phyloP scores from a whole-genome alignment of 1,140 invertebrate species.

The Drosophila dunni region DNA sequence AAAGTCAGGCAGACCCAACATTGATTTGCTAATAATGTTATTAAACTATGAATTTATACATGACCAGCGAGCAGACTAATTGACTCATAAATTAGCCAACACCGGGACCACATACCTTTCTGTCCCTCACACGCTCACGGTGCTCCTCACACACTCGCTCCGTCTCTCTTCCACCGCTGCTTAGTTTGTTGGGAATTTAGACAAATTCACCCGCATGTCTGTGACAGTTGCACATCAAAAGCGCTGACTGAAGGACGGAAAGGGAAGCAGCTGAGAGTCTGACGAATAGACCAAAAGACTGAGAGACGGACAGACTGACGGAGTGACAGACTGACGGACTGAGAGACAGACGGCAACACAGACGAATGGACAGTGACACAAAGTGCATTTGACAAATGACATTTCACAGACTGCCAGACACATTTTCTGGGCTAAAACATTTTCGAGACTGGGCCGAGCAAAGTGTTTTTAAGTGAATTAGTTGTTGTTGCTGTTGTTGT shows the following conservation, averaged over 20 bases:
- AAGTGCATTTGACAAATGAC: constrained; percentile 83
- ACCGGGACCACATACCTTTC: background rate
- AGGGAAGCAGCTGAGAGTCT: constrained; percentile 35
- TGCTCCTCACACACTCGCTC: constrained; percentile 4
- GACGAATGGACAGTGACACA: constrained; percentile 65
- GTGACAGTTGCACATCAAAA: constrained; percentile 74
- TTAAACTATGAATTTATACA: constrained; percentile 55
- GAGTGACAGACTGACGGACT: constrained; percentile 48
- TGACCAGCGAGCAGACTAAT: constrained; percentile 68
- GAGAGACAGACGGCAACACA: constrained; percentile 51
- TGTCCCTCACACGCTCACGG: background rate
- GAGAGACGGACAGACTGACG: constrained; percentile 54
- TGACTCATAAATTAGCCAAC: constrained; percentile 76
- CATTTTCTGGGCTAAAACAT: constrained; percentile 51
- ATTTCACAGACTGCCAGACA: constrained; percentile 81
- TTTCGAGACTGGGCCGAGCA: constrained; percentile 61
- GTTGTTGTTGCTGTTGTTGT: constrained; percentile 50
- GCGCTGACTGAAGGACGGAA: constrained; percentile 4
- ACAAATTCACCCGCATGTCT: constrained; percentile 80
- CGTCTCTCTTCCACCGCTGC: constrained; percentile 2
- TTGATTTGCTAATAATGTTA: constrained; percentile 59
- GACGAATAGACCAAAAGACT: background rate
- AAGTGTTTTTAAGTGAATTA: constrained; percentile 83
- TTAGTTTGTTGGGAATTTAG: constrained; percentile 51
- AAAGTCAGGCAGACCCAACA: background rate